These are phyloP conservation scores for Marmota monax DNA, from an alignment of 2,113 vertebrate genomes.

Conservation along the genomic window DNA sequence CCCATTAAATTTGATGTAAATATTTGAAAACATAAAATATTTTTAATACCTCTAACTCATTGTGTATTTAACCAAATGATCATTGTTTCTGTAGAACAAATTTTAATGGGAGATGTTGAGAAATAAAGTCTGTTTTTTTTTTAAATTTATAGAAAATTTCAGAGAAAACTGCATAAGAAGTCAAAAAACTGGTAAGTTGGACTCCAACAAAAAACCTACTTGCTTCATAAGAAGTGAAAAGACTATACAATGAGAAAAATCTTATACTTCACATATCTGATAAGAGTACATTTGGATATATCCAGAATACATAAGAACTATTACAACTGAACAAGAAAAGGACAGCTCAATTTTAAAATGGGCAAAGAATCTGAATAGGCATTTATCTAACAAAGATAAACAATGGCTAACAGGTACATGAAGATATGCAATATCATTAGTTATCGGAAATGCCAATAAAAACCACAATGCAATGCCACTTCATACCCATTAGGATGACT, in stretches of 20 bases:
- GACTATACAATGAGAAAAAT: no score
- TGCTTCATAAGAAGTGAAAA: no score
- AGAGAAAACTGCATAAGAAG: not conserved
- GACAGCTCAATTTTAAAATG: not conserved
- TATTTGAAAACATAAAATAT: conserved; percentile 1
- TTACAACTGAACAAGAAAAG: conserved; percentile 11
- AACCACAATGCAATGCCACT: not conserved
- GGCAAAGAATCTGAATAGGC: not conserved
- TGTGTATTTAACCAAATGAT: not conserved
- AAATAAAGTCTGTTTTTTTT: not conserved
- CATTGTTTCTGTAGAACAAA: conserved; percentile 21
- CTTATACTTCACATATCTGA: no score
- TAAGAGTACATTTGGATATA: no score
- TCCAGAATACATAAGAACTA: conserved; percentile 8
- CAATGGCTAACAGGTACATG: not conserved
- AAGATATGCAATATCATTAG: not conserved
- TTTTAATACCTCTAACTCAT: conserved; percentile 20
- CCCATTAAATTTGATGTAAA: not conserved
- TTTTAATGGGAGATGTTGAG: not conserved
- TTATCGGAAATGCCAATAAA: not conserved
- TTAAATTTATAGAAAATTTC: conserved; percentile 40
- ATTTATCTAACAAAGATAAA: not conserved
- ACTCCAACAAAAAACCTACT: conserved; percentile 11
- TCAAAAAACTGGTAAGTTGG: not conserved
- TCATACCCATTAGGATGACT: not conserved